Evolutionary conservation across 64 coral and sea anemone genomes (phyloP).

Genomic region (Pachyseris speciosa): DNA sequence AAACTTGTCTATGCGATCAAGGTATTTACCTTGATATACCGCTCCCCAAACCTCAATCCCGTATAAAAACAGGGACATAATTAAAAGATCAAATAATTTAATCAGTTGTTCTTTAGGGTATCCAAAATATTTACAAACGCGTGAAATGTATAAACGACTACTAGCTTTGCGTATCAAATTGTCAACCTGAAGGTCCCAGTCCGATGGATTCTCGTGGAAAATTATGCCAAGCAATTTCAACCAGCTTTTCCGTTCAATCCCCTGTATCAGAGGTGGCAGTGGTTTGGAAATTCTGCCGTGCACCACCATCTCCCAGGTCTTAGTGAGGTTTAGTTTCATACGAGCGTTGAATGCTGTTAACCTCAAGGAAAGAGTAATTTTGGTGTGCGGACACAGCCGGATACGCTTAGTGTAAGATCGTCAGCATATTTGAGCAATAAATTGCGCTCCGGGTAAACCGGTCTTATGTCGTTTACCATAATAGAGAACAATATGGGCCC

Average conservation of each 20-base stretch:
- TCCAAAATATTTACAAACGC: neutral
- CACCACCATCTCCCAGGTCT: constrained; percentile 59
- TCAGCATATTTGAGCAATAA: no score
- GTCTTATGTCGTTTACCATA: no score
- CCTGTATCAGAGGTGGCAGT: constrained; percentile 51
- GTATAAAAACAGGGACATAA: constrained; percentile 40
- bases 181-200: constrained; percentile 12
- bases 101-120: neutral
- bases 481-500: no score
- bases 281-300: constrained; percentile 49
- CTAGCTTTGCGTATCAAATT: neutral
- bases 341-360: no score
- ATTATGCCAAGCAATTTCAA: constrained; percentile 71
- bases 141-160: neutral
- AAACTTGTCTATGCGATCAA: constrained; percentile 43
- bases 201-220: constrained; percentile 70
- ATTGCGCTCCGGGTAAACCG: no score
- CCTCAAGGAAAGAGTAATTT: no score
- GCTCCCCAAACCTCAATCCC: constrained; percentile 60
- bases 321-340: constrained; percentile 34
- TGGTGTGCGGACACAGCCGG: no score
- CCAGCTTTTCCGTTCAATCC: constrained; percentile 56
- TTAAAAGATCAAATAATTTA: constrained; percentile 4
- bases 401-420: no score
- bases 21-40: constrained; percentile 27